A percentile compares a stretch with the other conserved stretches of the same genome.
Evolutionary conservation across 1,140 invertebrate species (phyloP).

Genomic region (Maniola jurtina): DNA sequence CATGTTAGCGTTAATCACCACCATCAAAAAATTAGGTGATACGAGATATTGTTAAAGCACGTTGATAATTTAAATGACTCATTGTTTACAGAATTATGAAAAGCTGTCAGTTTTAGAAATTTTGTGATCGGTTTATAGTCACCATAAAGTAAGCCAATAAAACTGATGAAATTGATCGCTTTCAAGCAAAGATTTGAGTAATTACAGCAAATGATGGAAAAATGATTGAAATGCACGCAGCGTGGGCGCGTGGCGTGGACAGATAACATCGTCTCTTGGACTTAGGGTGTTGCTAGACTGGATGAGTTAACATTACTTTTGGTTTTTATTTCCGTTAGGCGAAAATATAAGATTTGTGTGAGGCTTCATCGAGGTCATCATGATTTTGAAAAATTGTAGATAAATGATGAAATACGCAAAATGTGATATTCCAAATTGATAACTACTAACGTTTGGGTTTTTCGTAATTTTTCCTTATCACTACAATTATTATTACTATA

Average conservation of each 20-base stretch:
- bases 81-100: background rate
- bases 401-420: no score
- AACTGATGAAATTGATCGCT: conserved; percentile 29
- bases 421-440: no score
- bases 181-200: conserved; percentile 30
- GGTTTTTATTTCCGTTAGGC: background rate
- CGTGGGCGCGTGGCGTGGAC: conserved; percentile 29
- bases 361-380: no score
- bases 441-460: no score
- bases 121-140: background rate
- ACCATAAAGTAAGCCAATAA: conserved; percentile 18
- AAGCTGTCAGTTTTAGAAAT: conserved; percentile 1
- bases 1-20: background rate
- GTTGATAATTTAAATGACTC: background rate
- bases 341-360: background rate
- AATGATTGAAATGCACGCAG: conserved; percentile 32
- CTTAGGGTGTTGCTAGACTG: conserved; percentile 33
- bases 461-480: no score
- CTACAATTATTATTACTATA: no score
- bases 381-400: no score
- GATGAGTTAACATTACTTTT: conserved; percentile 8
- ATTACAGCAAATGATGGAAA: conserved; percentile 41
- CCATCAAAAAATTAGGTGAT: background rate
- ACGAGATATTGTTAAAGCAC: background rate
- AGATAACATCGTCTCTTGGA: conserved; percentile 35